Percentiles rank a stretch among this genome's conserved stretches.
phyloP scores from a whole-genome alignment of 2,888 invertebrate genomes.

The Caenorhabditis becei region DNA sequence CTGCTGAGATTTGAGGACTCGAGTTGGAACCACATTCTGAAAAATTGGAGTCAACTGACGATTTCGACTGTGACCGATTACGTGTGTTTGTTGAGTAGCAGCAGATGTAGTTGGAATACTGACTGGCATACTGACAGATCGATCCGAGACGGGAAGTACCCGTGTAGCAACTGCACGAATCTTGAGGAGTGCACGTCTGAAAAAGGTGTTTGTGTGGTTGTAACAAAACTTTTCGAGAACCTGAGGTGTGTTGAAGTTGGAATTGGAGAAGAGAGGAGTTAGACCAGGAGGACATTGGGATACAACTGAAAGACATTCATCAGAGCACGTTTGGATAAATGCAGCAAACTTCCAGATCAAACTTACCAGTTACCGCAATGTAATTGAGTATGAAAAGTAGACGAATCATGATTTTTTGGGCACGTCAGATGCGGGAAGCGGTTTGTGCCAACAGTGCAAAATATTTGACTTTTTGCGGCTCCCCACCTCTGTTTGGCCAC shows the following conservation, averaged over 20 bases:
- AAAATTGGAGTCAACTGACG: not conserved
- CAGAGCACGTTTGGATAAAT: not conserved
- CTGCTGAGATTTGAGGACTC: conserved; percentile 40
- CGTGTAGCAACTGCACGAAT: conserved; percentile 52
- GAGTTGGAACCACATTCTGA: conserved; percentile 58
- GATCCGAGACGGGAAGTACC: conserved; percentile 38
- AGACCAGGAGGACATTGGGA: conserved; percentile 65
- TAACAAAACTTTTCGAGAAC: conserved; percentile 6
- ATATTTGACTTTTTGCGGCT: conserved; percentile 18
- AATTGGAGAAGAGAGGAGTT: conserved; percentile 41
- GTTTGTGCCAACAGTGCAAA: conserved; percentile 51
- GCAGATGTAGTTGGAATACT: conserved; percentile 55
- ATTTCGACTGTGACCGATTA: not conserved
- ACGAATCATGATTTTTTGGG: conserved; percentile 39
- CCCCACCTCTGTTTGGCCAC: conserved; percentile 30
- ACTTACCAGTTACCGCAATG: conserved; percentile 5
- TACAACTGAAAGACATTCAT: conserved; percentile 16
- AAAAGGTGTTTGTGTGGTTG: no score
- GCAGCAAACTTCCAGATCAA: not conserved
- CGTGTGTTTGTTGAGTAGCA: conserved; percentile 57
- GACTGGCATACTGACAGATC: conserved; percentile 48
- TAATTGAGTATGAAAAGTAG: conserved; percentile 20
- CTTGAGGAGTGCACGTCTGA: conserved; percentile 59
- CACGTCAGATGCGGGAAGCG: conserved; percentile 28
- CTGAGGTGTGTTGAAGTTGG: conserved; percentile 47